A percentile compares a stretch with the other conserved stretches of the same genome.
Evolutionary conservation across 2,113 vertebrate genomes (phyloP).

Genomic region (Seriola aureovittata): DNA sequence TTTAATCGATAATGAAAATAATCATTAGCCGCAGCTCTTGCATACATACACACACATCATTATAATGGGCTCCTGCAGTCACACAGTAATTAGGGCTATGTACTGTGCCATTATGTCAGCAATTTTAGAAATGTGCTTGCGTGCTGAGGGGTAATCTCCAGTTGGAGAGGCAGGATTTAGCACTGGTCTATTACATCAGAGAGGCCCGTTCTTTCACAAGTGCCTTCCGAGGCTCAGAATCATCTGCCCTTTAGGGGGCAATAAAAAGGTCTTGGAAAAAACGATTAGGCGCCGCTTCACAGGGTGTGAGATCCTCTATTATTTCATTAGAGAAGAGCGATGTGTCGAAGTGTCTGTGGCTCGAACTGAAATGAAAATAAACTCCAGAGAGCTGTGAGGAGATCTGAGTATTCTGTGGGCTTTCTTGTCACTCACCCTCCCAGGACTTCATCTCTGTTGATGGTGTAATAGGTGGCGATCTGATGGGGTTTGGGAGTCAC

Average conservation of each 20-base stretch:
- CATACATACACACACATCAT: neutral
- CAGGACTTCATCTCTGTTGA: slow-evolving; percentile 90
- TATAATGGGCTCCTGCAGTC: slow-evolving; percentile 23
- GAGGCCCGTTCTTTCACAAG: slow-evolving; percentile 38
- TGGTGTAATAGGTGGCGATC: slow-evolving; percentile 88
- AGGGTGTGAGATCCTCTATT: slow-evolving; percentile 42
- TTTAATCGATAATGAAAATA: neutral
- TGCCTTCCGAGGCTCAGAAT: slow-evolving; percentile 9
- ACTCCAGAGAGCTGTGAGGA: neutral
- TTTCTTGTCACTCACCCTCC: slow-evolving; percentile 89
- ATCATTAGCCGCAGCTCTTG: neutral
- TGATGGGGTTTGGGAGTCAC: slow-evolving; percentile 90
- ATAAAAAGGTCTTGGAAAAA: slow-evolving; percentile 53
- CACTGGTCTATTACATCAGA: slow-evolving; percentile 59
- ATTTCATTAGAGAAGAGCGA: slow-evolving; percentile 38
- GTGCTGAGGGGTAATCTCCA: slow-evolving; percentile 67
- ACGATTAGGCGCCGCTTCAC: slow-evolving; percentile 7
- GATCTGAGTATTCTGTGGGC: neutral
- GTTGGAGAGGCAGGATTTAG: slow-evolving; percentile 63
- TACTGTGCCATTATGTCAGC: slow-evolving; percentile 39
- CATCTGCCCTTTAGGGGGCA: slow-evolving; percentile 44
- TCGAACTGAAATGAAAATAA: slow-evolving; percentile 56
- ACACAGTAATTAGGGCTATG: slow-evolving; percentile 13
- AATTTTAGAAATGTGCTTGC: slow-evolving; percentile 62
- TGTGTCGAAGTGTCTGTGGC: neutral